Conservation (phyloP, 2,113 vertebrate genomes). For the Hucho hucho region DNA sequence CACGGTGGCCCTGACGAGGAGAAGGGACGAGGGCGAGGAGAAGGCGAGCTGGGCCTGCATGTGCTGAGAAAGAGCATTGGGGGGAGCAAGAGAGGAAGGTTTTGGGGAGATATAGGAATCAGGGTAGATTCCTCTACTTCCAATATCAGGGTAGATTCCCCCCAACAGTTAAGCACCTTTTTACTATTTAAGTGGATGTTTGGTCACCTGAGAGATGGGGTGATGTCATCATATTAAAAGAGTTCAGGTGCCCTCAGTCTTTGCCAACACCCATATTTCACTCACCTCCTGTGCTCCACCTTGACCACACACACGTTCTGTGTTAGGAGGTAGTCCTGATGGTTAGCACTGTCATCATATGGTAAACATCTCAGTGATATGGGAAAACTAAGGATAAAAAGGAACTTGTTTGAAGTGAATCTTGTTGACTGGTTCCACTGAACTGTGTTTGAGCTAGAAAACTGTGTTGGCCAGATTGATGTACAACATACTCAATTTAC, state of each 20-base stretch:
- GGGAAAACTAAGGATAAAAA: not conserved
- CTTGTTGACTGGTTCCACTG: not conserved
- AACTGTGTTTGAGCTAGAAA: not conserved
- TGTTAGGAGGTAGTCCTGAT: no score
- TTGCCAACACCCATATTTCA: not conserved
- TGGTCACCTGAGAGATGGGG: not conserved
- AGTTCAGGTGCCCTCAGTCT: not conserved
- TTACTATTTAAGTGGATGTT: not conserved
- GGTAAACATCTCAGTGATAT: no score
- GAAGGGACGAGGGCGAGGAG: conserved; percentile 58
- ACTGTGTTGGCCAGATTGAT: not conserved
- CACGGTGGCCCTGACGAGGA: conserved; percentile 74
- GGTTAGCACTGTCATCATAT: no score
- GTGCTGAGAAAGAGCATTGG: conserved; percentile 66
- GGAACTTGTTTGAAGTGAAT: not conserved
- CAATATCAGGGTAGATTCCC: no score
- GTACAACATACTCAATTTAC: not conserved
- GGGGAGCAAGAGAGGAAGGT: not conserved
- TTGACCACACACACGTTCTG: no score
- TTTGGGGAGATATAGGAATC: not conserved
- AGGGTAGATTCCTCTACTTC: no score
- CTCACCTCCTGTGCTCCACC: no score
- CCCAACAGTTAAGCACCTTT: no score
- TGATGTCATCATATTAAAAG: not conserved
- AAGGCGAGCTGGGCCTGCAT: conserved; percentile 78